A percentile compares a stretch with the other conserved stretches of the same genome.
phyloP scores from a whole-genome alignment of 2,113 vertebrate genomes.

The Nothoprocta perdicaria region DNA sequence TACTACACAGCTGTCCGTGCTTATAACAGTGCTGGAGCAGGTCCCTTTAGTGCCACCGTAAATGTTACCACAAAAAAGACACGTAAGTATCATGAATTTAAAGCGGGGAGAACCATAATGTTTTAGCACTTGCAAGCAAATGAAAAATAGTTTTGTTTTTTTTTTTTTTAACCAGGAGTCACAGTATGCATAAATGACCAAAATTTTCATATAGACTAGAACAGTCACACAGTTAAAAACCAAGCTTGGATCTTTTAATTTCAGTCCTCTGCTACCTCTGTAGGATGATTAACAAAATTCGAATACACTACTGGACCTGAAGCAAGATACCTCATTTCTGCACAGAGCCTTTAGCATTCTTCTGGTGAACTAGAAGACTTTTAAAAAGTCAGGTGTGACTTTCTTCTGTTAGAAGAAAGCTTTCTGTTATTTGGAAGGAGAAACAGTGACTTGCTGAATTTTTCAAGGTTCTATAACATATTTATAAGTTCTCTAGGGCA shows the following conservation, averaged over 20 bases:
- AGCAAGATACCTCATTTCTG: neutral
- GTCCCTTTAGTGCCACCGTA: conserved; percentile 88
- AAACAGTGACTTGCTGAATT: neutral
- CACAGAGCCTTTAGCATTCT: neutral
- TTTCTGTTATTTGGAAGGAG: neutral
- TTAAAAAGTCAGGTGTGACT: neutral
- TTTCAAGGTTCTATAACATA: conserved; percentile 31
- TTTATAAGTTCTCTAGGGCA: conserved; percentile 14
- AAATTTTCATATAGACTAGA: fast-evolving
- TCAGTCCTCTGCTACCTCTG: neutral
- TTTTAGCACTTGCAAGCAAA: neutral
- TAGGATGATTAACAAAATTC: neutral
- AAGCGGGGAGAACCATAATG: neutral
- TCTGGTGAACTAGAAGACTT: neutral
- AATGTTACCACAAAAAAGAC: conserved; percentile 94
- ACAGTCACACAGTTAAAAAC: neutral
- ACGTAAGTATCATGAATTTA: conserved; percentile 78
- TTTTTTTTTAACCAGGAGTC: neutral
- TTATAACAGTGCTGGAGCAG: conserved; percentile 90
- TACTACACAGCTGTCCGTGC: conserved; percentile 90
- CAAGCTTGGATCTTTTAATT: neutral
- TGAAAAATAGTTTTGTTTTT: neutral
- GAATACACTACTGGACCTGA: fast-evolving
- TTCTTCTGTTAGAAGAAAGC: neutral
- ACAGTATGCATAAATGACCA: fast-evolving